Percentiles rank a stretch among this genome's conserved stretches.
Evolutionary conservation across 2,797 vertebrate species (phyloP).

Genomic region (Arnoldichthys spilopterus): DNA sequence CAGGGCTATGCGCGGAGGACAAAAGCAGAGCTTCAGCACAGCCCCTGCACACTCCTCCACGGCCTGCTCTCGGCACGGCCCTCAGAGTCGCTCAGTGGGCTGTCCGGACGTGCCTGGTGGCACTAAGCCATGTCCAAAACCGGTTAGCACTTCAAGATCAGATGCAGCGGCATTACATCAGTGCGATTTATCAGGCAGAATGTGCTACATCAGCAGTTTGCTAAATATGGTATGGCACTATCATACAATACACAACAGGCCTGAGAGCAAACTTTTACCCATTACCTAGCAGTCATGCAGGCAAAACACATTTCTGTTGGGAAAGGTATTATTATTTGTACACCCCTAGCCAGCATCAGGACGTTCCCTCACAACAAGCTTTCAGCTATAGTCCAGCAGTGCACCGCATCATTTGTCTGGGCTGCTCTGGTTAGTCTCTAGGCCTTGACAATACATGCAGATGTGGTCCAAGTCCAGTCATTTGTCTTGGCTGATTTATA

Average conservation of each 20-base stretch:
- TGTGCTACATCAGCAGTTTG: not conserved
- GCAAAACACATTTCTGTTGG: not conserved
- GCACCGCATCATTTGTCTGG: constrained; percentile 25
- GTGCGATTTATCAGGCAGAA: not conserved
- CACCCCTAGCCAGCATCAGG: constrained; percentile 1
- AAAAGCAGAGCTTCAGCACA: constrained; percentile 49
- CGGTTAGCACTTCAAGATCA: not conserved
- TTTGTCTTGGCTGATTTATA: constrained; percentile 43
- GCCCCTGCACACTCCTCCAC: not conserved
- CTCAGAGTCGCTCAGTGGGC: not conserved
- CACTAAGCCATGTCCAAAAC: not conserved
- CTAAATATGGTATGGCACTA: not conserved
- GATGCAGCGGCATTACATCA: not conserved
- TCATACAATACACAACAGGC: no score
- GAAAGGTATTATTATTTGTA: not conserved
- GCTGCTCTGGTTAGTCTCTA: constrained; percentile 22
- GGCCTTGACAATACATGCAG: constrained; percentile 13
- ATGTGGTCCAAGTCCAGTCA: constrained; percentile 37
- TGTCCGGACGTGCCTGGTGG: not conserved
- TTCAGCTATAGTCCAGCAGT: constrained; percentile 14
- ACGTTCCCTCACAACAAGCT: constrained; percentile 20
- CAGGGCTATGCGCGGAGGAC: constrained; percentile 33
- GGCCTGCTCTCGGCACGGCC: not conserved
- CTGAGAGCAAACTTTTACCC: not conserved
- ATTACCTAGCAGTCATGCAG: not conserved